Base-by-base conservation (phyloP, 2,888 invertebrate species). In the Bugula neritina region DNA sequence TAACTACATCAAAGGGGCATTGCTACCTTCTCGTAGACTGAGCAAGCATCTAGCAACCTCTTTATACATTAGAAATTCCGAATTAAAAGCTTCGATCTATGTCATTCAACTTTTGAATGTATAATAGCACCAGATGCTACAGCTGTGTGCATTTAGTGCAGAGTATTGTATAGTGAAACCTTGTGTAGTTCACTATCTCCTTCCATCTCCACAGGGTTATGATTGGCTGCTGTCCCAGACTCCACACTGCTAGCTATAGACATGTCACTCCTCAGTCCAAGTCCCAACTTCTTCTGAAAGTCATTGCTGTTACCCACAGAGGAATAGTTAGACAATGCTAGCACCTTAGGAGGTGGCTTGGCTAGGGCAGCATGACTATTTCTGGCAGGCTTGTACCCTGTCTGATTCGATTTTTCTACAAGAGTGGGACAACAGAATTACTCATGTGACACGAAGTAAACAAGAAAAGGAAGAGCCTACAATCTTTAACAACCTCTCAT, bases 121-220 rank as follows among this genome's bases (percentile, higher is more conserved):
- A n/a, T n/a, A n/a, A n/a, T n/a, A n/a, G n/a, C n/a, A n/a, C n/a
- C n/a, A n/a, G n/a, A n/a, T n/a, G n/a, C n/a, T n/a, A n/a, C n/a
- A n/a, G n/a, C n/a, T n/a, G n/a, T n/a, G n/a, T n/a, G n/a, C n/a
- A n/a, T n/a, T n/a, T n/a, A n/a, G n/a, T n/a, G n/a, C n/a, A n/a
- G n/a, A n/a, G n/a, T n/a, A n/a, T 43, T 5, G 5, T 43, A 43
- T 43, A 43, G 17, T 43, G 43, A 63, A 31, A 63, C 63, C 63
- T 63, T 63, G 34, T 31, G 31, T 5, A 63, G 21, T n/a, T 63
- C 63, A 34, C 63, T 63, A 34, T 63, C 63, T 34, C 63, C 63
- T 31, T 63, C 63, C 63, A 63, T 63, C 31, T 63, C 63, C 21
- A 31, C 63, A 27, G 13, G 63, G 13, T 63, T 13, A 57, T 27